Percentiles rank a stretch among this genome's conserved stretches.
These are phyloP conservation scores for Prinia subflava DNA, from an alignment of 2,113 vertebrate genomes.

Conservation along the genomic window DNA sequence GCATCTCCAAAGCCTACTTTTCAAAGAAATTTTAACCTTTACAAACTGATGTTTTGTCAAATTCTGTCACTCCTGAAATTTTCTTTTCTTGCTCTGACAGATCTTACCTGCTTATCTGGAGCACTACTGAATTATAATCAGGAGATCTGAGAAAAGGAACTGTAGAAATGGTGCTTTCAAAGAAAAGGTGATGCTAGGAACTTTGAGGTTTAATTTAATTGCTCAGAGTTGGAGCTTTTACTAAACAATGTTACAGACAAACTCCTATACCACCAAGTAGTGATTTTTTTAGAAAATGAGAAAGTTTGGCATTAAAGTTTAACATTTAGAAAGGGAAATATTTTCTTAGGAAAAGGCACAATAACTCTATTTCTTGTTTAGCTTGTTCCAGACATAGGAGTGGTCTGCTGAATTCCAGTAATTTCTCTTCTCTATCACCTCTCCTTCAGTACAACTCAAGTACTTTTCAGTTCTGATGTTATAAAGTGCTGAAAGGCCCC, in stretches of 20 bases:
- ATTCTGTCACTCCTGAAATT: background rate
- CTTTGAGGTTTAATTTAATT: background rate
- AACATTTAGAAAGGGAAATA: background rate
- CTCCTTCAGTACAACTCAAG: background rate
- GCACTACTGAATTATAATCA: background rate
- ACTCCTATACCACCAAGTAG: background rate
- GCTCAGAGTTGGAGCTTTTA: background rate
- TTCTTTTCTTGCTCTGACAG: background rate
- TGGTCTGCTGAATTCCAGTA: background rate
- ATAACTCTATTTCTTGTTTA: background rate
- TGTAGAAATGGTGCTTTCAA: background rate
- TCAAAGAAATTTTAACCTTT: constrained; percentile 11
- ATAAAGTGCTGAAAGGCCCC: background rate
- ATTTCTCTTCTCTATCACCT: background rate
- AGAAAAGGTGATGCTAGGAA: background rate
- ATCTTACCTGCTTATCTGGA: background rate
- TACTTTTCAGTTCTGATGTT: background rate
- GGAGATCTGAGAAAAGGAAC: background rate
- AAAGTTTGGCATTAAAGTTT: background rate
- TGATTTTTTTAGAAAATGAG: background rate
- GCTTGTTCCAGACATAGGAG: background rate
- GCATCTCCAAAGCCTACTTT: background rate
- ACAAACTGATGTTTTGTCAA: background rate
- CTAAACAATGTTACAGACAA: background rate
- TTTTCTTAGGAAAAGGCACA: background rate